A percentile compares a stretch with the other conserved stretches of the same genome.
Conservation (phyloP, 1,140 invertebrate genomes). For the Globodera ellingtonae region DNA sequence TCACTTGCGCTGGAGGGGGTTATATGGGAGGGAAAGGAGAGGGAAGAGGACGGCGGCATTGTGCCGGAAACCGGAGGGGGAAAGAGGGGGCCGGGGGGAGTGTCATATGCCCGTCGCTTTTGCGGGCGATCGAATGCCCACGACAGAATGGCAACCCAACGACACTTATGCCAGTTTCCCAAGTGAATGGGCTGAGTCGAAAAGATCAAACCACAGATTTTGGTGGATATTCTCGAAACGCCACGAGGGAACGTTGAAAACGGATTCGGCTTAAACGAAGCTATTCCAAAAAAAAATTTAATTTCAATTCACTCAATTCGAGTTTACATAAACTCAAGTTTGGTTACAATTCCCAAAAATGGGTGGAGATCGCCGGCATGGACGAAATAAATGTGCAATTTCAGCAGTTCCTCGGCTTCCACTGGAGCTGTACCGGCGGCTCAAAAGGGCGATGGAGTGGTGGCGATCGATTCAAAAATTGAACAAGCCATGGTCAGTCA, state of each 20-base stretch:
- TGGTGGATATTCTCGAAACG: too few relatives aligned
- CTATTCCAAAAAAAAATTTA: too few relatives aligned
- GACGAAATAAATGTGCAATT: slow-evolving; percentile 2
- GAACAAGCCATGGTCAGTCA: slow-evolving; percentile 63
- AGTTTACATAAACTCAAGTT: background rate
- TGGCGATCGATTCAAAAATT: slow-evolving; percentile 60
- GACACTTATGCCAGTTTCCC: background rate
- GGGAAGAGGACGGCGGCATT: background rate
- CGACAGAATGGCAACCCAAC: background rate
- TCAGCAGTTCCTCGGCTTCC: slow-evolving; percentile 23
- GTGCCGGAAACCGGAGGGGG: background rate
- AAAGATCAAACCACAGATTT: background rate
- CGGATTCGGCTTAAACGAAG: too few relatives aligned
- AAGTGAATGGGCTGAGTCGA: background rate
- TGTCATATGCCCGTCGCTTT: background rate
- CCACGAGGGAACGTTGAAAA: too few relatives aligned
- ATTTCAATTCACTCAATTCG: too few relatives aligned
- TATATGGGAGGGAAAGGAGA: slow-evolving; percentile 15
- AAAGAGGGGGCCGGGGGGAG: background rate
- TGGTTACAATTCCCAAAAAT: background rate
- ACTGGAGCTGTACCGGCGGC: slow-evolving; percentile 29
- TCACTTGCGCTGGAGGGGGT: slow-evolving; percentile 10
- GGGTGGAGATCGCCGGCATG: background rate
- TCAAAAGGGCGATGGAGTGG: slow-evolving; percentile 29
- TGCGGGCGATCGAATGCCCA: background rate